Base-by-base conservation (phyloP, 2,797 vertebrate genomes). In the Lepilemur septentrionalis region DNA sequence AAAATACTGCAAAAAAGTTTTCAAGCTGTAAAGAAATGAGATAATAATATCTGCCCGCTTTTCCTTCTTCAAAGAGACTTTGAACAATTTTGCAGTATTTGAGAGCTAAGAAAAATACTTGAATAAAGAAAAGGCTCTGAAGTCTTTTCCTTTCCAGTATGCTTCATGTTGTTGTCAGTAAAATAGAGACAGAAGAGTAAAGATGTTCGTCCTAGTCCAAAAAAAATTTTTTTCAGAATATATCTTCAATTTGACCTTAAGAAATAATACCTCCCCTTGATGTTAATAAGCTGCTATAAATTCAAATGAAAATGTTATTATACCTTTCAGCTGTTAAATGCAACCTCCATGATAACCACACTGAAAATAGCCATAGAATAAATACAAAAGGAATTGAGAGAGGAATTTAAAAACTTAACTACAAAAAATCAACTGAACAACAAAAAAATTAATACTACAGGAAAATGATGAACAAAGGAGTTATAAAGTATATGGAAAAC, bases 41-140 rank as follows among this genome's bases (percentile, higher is more conserved):
- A 13, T 72, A 73, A 80, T 75, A 48, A 70, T 48, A 15, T 32
- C 43, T 80, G 5, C 32, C 57, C 20, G n/a, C 38, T 85, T 57
- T 95, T 55, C 12, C 28, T 95, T 89, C 89, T 95, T 94, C 41
- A 89, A 83, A 95, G 73, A 52, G 1, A 65, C 79, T 70, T 85
- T 63, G 50, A 95, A 94, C 22, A 70, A n/a, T 78, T 72, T 87
- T 76, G 7, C 15, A 10, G 3, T n/a, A 35, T 82, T 61, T 87
- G 25, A 55, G 35, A 86, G 48, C 59, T 91, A 38, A 69, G 80
- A 69, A 82, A 91, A 86, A 90, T 69, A 35, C 1, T 20, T 91
- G 20, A 35, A 28, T 50, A 41, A 92, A 82, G 38, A 28, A 17
- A 52, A 84, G 69, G 88, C 11, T 80, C 84, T 93, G 20, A 93